A percentile compares a stretch with the other conserved stretches of the same genome.
phyloP scores from a whole-genome alignment of 2,113 vertebrate genomes.

The Oncorhynchus mykiss region DNA sequence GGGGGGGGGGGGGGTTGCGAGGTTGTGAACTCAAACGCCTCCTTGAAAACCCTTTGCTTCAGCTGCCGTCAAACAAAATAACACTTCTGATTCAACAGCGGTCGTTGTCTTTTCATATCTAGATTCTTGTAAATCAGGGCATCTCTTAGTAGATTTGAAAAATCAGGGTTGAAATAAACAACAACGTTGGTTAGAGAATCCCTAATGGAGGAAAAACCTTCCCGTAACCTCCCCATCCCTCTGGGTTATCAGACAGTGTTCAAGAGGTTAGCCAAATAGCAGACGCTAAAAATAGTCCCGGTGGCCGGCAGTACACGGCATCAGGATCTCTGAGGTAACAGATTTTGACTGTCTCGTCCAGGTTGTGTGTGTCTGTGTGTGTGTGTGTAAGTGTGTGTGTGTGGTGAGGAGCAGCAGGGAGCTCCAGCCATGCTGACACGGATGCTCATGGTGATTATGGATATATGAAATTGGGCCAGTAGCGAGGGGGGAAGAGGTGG shows the following conservation, averaged over 20 bases:
- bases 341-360: conserved; percentile 32
- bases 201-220: too few relatives aligned
- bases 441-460: conserved; percentile 57
- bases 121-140: too few relatives aligned
- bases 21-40: too few relatives aligned
- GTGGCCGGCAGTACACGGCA: conserved; percentile 40
- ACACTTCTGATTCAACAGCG: too few relatives aligned
- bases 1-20: neutral
- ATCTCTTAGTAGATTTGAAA: too few relatives aligned
- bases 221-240: too few relatives aligned
- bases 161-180: too few relatives aligned
- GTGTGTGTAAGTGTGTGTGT: neutral
- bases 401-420: conserved; percentile 27
- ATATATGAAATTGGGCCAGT: too few relatives aligned
- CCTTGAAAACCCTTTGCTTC: too few relatives aligned
- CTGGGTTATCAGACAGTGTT: conserved; percentile 44
- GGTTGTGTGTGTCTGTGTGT: conserved; percentile 36
- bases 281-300: conserved; percentile 54
- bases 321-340: conserved; percentile 40
- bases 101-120: too few relatives aligned
- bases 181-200: too few relatives aligned
- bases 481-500: conserved; percentile 27
- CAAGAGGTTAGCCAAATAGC: conserved; percentile 49
- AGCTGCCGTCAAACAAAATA: too few relatives aligned
- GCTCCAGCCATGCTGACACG: conserved; percentile 58